Evolutionary conservation across 1,140 invertebrate genomes (phyloP).

Genomic region (Drosophila lowei): DNA sequence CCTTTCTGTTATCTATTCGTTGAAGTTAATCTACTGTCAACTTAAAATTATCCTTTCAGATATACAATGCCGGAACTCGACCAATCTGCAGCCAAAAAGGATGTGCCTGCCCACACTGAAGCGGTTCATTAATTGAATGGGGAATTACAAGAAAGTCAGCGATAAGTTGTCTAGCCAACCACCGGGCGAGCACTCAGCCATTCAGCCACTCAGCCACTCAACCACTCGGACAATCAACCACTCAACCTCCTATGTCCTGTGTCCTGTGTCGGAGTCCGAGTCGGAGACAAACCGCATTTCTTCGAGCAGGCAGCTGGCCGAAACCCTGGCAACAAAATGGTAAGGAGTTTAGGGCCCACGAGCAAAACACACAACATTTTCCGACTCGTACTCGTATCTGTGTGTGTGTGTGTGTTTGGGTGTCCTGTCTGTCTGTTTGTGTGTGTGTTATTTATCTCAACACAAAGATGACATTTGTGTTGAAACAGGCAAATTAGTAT

Average conservation of each 20-base stretch:
- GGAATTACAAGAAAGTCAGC: constrained; percentile 28
- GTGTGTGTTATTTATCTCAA: constrained; percentile 58
- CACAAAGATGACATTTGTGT: constrained; percentile 79
- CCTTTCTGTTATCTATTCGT: no score
- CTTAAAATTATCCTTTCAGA: no score
- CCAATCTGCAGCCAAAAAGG: not conserved
- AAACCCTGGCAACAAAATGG: constrained; percentile 40
- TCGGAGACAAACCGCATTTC: constrained; percentile 31
- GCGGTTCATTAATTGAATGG: constrained; percentile 28
- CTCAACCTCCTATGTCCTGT: constrained; percentile 7
- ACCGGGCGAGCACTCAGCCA: not conserved
- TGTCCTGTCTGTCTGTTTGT: constrained; percentile 12
- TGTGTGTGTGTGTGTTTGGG: not conserved
- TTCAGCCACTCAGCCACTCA: constrained; percentile 1
- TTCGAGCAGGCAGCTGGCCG: constrained; percentile 25
- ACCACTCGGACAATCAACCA: constrained; percentile 13
- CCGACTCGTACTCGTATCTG: not conserved
- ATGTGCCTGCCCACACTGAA: not conserved
- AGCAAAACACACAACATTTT: constrained; percentile 21
- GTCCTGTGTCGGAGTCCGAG: not conserved
- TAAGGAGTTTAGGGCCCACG: constrained; percentile 15
- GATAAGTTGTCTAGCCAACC: constrained; percentile 52
- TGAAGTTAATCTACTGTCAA: no score
- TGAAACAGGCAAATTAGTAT: constrained; percentile 82
- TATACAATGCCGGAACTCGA: no score